Base-by-base conservation (phyloP, 2,888 invertebrate genomes). In the Serrognathus titanus region DNA sequence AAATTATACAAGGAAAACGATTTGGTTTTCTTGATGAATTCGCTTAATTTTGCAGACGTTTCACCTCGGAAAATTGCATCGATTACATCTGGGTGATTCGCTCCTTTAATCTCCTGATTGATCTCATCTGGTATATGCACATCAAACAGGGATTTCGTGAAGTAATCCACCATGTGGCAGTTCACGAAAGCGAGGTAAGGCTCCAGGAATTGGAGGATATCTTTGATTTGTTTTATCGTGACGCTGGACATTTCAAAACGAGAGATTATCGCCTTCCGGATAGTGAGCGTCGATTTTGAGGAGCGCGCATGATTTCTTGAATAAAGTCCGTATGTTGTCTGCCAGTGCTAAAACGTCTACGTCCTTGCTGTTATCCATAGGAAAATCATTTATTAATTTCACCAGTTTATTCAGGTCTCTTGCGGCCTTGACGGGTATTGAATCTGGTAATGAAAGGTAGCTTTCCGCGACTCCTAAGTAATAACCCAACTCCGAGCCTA, bases 401-500 rank as follows among this genome's bases (percentile, higher is more conserved):
- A 83, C 80, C 0, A 92, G 75, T 67, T 81, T 84, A 31, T 75
- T 69, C 39, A 90, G 75, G 40, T 82, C 80, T 12, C 76, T 77
- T 1, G 77, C 45, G 5, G 83, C 71, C 77, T 86, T 90, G 1
- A 83, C 81, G 56, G 79, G 78, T 40, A 54, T 51, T 2, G 72
- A 71, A 1, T 74, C 63, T 71, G 69, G 51, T 61, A 63, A 37
- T 73, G 64, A 54, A 12, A 63, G 49, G 41, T 48, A 55, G 39
- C 35, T 78, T 53, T 82, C 79, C 1, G 85, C 76, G 46, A 83
- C 78, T 3, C 88, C 88, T 48, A 83, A 78, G 69, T 89, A 92
- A 70, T 83, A 86, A 6, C 92, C 93, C 69, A 94, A 76, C 77
- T 92, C 90, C 46, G 86, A 83, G 2, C 92, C 92, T 12, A 92